These are phyloP conservation scores for Hydrotaea cyrtoneurina DNA, from an alignment of 2,888 invertebrate species.

Conservation along the genomic window DNA sequence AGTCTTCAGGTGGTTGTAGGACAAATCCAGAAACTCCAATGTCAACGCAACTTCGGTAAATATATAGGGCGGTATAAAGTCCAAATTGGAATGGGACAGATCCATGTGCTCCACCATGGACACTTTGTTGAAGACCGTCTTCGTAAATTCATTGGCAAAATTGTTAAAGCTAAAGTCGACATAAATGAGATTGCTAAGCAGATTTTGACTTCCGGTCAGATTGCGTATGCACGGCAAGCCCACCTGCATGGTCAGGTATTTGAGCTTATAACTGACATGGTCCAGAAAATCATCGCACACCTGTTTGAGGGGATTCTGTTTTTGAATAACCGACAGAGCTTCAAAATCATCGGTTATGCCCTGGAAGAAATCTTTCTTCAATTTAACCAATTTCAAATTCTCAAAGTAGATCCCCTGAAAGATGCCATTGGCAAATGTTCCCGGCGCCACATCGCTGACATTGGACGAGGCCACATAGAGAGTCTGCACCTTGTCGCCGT, in stretches of 20 bases:
- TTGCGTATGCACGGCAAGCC: constrained; percentile 70
- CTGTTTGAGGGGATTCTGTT: constrained; percentile 47
- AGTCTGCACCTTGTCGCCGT: constrained; percentile 60
- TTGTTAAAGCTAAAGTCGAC: constrained; percentile 75
- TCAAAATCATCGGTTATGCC: constrained; percentile 66
- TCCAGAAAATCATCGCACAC: constrained; percentile 71
- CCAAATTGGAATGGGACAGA: constrained; percentile 72
- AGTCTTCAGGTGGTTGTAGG: constrained; percentile 72
- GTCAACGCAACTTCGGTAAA: constrained; percentile 70
- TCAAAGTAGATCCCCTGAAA: constrained; percentile 71
- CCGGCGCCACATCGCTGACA: constrained; percentile 69
- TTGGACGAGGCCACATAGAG: constrained; percentile 72
- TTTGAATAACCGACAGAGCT: constrained; percentile 71
- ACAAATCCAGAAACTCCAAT: constrained; percentile 72
- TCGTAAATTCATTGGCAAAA: constrained; percentile 66
- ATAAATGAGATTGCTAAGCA: constrained; percentile 70
- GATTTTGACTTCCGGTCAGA: constrained; percentile 69
- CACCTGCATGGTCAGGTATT: constrained; percentile 70
- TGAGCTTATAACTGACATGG: constrained; percentile 72
- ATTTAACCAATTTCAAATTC: constrained; percentile 67
- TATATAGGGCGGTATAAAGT: constrained; percentile 70
- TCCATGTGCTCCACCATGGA: constrained; percentile 73
- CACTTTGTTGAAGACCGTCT: constrained; percentile 70
- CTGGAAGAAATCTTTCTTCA: constrained; percentile 70
- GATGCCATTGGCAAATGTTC: constrained; percentile 72